Evolutionary conservation across 2,113 vertebrate genomes (phyloP), one percentile per base, ranked within the genome.

Genomic region (Anhinga anhinga): DNA sequence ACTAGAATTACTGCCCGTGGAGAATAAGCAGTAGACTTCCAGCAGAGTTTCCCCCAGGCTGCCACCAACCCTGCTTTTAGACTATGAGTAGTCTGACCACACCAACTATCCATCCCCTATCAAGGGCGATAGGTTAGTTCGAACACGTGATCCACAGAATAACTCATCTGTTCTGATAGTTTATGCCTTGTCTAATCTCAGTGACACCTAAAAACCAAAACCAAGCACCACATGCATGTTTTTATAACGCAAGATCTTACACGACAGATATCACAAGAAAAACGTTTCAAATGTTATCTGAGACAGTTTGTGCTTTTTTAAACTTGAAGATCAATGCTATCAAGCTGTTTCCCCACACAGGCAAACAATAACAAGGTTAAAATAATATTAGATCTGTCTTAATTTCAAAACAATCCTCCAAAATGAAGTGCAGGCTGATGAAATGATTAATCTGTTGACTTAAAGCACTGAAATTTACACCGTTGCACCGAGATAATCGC

Each of bases 351-450:
- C 65, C 9, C 30, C 34, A 59, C 81, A 63, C 38, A 82, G 4
- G 59, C 34, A 76, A 86, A 83, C 20, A 91, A 85, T 77, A 95
- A 66, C 58, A 62, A 97, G 91, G 97, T 93, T 97, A 96, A 96
- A 96, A 96, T 65, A 97, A 96, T 73, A 88, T 26, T 36, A 71
- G 11, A 18, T 63, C 77, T 49, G 40, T 58, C 66, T 89, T 85
- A 62, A 91, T 77, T 95, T 87, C 84, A 86, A 91, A 94, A 92
- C 53, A 83, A 90, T 80, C 91, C 71, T 90, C 36, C 58, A 90
- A 76, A 82, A 82, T 32, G 19, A 87, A 92, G 52, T 66, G 61
- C 92, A 95, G 91, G 89, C 67, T 86, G 87, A 80, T 74, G 42
- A 90, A 96, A 56, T 32, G 71, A 91, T 94, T 79, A 65, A 91